Base-by-base conservation (phyloP, 1,140 invertebrate genomes). In the Heliconius eleuchia region DNA sequence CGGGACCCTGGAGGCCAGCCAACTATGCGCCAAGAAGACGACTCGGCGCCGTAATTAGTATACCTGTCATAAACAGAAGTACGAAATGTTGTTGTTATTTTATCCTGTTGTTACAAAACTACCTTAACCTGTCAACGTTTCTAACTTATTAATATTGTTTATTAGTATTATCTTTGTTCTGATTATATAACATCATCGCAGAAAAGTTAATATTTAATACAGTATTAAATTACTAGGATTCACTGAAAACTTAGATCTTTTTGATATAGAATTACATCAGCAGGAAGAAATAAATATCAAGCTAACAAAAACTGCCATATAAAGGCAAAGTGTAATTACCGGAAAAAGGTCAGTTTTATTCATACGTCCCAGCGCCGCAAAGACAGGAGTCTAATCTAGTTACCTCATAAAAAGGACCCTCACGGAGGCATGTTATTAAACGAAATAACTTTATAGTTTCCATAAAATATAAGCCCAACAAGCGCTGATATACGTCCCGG, bases 381-480 rank as follows among this genome's bases (percentile, higher is more conserved):
- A 79, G 72, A 83, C 50, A 77, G 30, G 75, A 82, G 52, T 80
- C 66, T 73, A 80, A 82, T 81, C 66, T 76, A 78, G 74, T 77
- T 81, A 77, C 80, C 77, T 80, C 77, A 74, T 83, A 85, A 84
- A 82, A 86, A 82, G 78, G 78, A 72, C 78, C 80, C 73, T 75
- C 60, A 74, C 77, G 82, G 73, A 79, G 82, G 80, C 80, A 76
- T 83, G 76, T 86, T 86, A 86, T 83, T 85, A 85, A 87, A 83
- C 79, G 80, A 85, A 85, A 87, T 85, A 87, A 87, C 79, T 85
- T 86, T 84, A 85, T 84, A 83, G 82, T 84, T 85, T 80, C 78
- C 80, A 84, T 86, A 86, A 87, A 87, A 84, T 83, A 82, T 85
- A 66, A 66, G 73, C 73, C 73, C 66, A 80, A 74, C 73, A 71